phyloP scores from a whole-genome alignment of 2,888 invertebrate genomes.

The Drosophila flavopinicola region DNA sequence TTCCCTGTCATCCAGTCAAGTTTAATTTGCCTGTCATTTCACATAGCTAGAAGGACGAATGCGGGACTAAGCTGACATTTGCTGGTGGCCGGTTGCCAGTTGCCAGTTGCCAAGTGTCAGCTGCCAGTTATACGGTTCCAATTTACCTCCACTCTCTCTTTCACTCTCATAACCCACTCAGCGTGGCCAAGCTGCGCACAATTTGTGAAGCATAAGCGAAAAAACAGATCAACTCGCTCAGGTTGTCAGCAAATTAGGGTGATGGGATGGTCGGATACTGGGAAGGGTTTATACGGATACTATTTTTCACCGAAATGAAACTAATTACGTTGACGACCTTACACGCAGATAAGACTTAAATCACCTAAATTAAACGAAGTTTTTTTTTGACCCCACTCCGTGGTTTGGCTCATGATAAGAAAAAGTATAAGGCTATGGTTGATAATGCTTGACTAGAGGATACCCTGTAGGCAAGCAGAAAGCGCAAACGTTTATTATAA shows the following conservation, averaged over 20 bases:
- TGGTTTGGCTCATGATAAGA: constrained; percentile 10
- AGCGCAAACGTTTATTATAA: neutral
- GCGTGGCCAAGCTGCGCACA: constrained; percentile 48
- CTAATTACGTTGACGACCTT: constrained; percentile 72
- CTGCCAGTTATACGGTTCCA: constrained; percentile 25
- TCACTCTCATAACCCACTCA: neutral
- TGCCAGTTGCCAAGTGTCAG: constrained; percentile 44
- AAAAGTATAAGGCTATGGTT: neutral
- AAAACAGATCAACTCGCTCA: constrained; percentile 45
- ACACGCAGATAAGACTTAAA: constrained; percentile 77
- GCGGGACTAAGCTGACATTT: constrained; percentile 66
- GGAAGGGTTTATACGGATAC: constrained; percentile 14
- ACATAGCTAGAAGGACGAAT: constrained; percentile 16
- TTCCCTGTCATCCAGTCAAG: constrained; percentile 65
- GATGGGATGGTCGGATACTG: neutral
- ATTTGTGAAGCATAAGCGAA: constrained; percentile 71
- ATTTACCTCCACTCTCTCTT: neutral
- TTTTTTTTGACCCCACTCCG: constrained; percentile 12
- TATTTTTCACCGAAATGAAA: constrained; percentile 56
- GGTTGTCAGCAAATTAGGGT: constrained; percentile 29
- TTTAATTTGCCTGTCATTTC: constrained; percentile 73
- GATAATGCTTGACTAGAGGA: neutral
- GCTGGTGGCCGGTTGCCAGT: constrained; percentile 35
- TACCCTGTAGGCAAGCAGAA: constrained; percentile 7
- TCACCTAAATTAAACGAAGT: constrained; percentile 56